Base-by-base conservation (phyloP, 2,888 invertebrate genomes). In the Frankliniella fusca region DNA sequence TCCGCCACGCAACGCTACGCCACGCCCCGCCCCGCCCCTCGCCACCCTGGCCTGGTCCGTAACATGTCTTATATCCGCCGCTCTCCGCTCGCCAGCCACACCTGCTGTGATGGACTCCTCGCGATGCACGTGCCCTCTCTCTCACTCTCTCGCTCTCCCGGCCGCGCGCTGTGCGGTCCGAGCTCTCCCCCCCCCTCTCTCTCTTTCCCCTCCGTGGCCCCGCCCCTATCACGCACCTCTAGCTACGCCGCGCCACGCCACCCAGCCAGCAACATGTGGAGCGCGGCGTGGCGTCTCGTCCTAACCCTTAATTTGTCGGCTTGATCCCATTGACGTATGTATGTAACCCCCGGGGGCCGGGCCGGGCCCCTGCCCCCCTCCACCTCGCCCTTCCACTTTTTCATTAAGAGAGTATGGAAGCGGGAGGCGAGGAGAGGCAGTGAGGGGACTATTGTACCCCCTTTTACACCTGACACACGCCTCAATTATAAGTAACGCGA, bases 151-250 rank as follows among this genome's bases (percentile, higher is more conserved):
- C 70, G 27, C 70, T 76, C 70, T 18, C 15, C 54, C 54, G 5
- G 54, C 54, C 54, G 54, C 54, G 54, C 54, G 20, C 18, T 76
- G 70, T 76, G 70, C 23, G 70, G 70, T 76, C 70, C 70, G n/a
- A 23, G 70, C 70, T 23, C 70, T 23, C 70, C 3, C 23, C 70
- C 70, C 23, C 23, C 23, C 27, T 23, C 27, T 10, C 27, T 27
- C 70, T 9, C 70, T 76, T 0, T 20, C 54, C 54, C 54, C 54
- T 11, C 20, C 54, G 2, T 7, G 70, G 70, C 70, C 70, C 70
- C 70, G 70, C 70, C 70, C 12, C 23, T 76, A 76, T 76, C 70
- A 76, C 23, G 70, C 70, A 76, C 70, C 70, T 76, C 15, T 54
- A 12, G 70, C 27, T 23, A 27, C 23, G 9, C 23, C 70, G 23